Base-by-base conservation (phyloP, 2,113 vertebrate genomes). In the Stigmatopora argus region DNA sequence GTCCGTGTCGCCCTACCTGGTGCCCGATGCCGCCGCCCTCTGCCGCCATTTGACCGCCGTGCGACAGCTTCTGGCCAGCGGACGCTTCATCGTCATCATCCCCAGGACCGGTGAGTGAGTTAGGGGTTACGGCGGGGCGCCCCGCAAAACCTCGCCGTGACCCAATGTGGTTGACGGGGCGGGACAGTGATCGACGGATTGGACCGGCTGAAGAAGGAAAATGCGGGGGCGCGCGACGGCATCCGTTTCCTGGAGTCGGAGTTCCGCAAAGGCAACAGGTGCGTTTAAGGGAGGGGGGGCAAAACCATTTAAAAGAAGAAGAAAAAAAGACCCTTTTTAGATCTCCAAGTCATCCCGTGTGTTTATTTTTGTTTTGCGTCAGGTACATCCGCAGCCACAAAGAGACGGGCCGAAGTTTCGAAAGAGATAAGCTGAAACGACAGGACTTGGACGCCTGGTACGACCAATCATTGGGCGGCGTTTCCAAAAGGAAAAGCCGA, bases 361-460 rank as follows among this genome's bases (percentile, higher is more conserved):
- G 19, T 0, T 26, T 3, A 19, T 12, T 13, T 53, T 5, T 1
- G 26, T 62, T 1, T 0, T 31, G 26, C 35, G 65, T 2, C 1
- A 99, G 96, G 85, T 98, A 98, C 87, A 98, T 99, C 18, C 95
- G 96, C 48, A 98, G 95, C 86, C 96, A 98, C 89, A 97, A 93
- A 6, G 96, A 99, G 34, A 89, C 85, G 0, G 94, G 96, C 18
- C 93, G 92, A 79, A 94, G 92, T 82, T 94, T 96, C 52, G 96
- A 99, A 78, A 90, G 95, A 71, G 95, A 98, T 62, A 98, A 97
- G 75, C 70, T 99, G 78, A 99, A 98, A 82, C 90, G 95, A 46
- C 94, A 94, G 84, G 96, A 99, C 74, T 69, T 92, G 0, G 94
- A 99, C 62, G 96, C 96, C 46, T 99, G 96, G 96, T 99, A 77